Base-by-base conservation (phyloP, 2,797 vertebrate species). In the Galago senegalensis region DNA sequence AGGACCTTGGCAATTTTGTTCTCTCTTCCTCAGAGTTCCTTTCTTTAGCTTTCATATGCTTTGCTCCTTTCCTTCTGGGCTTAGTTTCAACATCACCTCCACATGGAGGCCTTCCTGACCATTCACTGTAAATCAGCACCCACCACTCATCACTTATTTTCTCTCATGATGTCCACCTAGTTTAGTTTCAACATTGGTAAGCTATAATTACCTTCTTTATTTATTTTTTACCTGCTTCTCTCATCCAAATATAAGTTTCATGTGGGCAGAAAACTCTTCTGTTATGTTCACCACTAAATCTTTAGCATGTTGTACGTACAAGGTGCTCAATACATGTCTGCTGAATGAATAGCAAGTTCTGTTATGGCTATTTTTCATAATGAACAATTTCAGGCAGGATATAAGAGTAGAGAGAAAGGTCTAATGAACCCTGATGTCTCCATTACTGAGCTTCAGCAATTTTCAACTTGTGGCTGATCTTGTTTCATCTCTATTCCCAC, bases 401-500 rank as follows among this genome's bases (percentile, higher is more conserved):
- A 34, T 11, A 60, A 73, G 53, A 92, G 8, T 43, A 87, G 53
- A 72, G 61, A 80, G 21, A 89, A 79, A 21, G 63, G 37, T 56
- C 46, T 63, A 72, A 87, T 23, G 8, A 89, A 80, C 37, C 29
- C 27, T 4, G 21, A 86, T 13, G 13, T 69, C 49, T 61, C 21
- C n/a, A 90, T 84, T 76, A 21, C 72, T 81, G 77, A 40, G 29
- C 56, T 85, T 95, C 23, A 58, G 53, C 58, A 65, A 27, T 97
- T 94, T 87, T 76, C 81, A 91, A 91, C 82, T 60, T 31, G n/a
- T 58, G n/a, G 43, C 61, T 77, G 70, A 53, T 82, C 34, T 90
- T 56, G 8, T 13, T 92, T 92, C 53, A 90, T 93, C 69, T 82
- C 49, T 70, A 61, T 77, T 93, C 29, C 61, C 20, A 93, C 29